Evolutionary conservation across 2,888 invertebrate species (phyloP).

Genomic region (Helobdella robusta): DNA sequence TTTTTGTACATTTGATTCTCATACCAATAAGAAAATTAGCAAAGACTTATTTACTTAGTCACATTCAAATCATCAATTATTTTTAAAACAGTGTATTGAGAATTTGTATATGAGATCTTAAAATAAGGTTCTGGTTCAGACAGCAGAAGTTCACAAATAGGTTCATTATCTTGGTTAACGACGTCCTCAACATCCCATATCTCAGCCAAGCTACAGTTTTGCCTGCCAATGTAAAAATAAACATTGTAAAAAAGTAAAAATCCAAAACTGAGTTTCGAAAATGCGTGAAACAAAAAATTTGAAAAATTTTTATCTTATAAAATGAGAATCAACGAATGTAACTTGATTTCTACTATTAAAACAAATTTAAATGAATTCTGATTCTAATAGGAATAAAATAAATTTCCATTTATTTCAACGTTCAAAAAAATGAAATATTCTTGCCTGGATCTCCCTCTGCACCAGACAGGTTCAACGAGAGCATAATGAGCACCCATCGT

Average conservation of each 20-base stretch:
- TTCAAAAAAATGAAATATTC: not conserved
- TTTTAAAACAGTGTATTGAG: not conserved
- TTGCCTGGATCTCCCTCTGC: constrained; percentile 13
- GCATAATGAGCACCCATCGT: constrained; percentile 4
- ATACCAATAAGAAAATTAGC: too few relatives aligned
- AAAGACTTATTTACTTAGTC: too few relatives aligned
- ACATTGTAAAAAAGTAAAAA: not conserved
- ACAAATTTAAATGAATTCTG: too few relatives aligned
- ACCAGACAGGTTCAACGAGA: constrained; percentile 17
- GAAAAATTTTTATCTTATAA: not conserved
- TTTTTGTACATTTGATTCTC: too few relatives aligned
- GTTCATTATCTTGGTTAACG: not conserved
- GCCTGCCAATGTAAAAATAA: not conserved
- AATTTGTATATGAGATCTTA: not conserved
- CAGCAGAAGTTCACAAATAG: not conserved
- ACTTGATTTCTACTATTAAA: too few relatives aligned
- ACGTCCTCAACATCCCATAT: constrained; percentile 17
- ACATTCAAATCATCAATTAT: not conserved
- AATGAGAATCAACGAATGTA: not conserved
- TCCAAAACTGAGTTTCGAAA: too few relatives aligned
- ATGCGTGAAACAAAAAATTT: too few relatives aligned
- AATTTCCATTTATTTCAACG: too few relatives aligned
- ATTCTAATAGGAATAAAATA: too few relatives aligned
- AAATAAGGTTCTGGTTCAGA: not conserved
- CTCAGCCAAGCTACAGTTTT: constrained; percentile 9